These are phyloP conservation scores for Oriolus oriolus DNA, from an alignment of 2,113 vertebrate species.

Conservation along the genomic window DNA sequence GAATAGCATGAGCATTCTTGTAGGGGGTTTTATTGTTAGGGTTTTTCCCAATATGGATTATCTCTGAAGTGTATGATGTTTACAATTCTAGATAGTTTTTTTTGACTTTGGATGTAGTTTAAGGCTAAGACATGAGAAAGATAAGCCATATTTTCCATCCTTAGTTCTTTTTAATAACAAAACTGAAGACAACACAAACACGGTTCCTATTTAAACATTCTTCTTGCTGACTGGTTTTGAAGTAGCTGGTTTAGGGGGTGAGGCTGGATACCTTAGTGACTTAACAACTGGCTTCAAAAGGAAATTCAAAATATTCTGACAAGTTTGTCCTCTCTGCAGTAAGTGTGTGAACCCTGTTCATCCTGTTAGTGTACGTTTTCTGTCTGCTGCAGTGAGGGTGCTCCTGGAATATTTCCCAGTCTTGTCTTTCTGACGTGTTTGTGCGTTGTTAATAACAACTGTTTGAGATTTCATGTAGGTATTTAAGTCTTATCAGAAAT, in stretches of 20 bases:
- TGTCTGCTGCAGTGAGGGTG: background rate
- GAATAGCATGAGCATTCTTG: background rate
- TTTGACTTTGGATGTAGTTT: background rate
- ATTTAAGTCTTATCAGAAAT: background rate
- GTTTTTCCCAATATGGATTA: background rate
- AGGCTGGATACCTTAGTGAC: background rate
- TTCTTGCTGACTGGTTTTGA: background rate
- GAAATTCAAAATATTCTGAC: background rate
- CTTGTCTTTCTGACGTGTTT: background rate
- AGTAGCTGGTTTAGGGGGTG: background rate
- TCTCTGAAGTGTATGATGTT: background rate
- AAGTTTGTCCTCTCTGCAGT: background rate
- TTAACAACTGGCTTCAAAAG: background rate
- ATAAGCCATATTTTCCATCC: background rate
- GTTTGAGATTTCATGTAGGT: background rate
- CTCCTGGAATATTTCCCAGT: slow-evolving; percentile 14
- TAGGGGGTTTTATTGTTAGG: background rate
- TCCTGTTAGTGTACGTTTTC: background rate
- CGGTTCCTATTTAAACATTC: background rate
- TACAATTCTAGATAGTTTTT: background rate
- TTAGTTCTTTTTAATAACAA: background rate
- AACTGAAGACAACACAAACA: background rate
- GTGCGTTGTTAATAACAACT: background rate
- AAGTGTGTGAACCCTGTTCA: background rate
- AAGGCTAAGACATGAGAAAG: background rate